Evolutionary conservation across 1,140 invertebrate genomes (phyloP), one percentile per base, ranked within the genome.

Genomic region (Eumaeus atala): DNA sequence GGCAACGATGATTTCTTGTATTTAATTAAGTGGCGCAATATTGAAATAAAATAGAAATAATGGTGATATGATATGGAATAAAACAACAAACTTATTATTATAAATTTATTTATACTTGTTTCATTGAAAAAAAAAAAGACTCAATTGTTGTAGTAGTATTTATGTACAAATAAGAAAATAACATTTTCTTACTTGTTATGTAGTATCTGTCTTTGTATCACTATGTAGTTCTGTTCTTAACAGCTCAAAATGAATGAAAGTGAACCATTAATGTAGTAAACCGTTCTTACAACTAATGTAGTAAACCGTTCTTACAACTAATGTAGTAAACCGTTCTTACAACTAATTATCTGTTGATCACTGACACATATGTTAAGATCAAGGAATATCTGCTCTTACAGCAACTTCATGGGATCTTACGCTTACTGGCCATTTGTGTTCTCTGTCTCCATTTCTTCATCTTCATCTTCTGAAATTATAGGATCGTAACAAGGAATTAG

Each of bases 391-490:
- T 78, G 71, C 75, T 77, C 76, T 78, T 74, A 64, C 59, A 74
- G 68, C 74, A 58, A 64, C 35, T 54, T 57, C 42, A 50, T 51
- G 55, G 16, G 50, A 51, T 56, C 47, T 42, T 53, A 54, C 40
- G 47, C 14, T 64, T 71, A 83, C 52, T 82, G 75, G 21, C 81
- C 80, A 69, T 86, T 86, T 48, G 67, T 56, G 54, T 82, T 72
- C 52, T 85, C 83, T 5, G 77, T 80, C 53, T 86, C 86, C 77
- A 87, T 87, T 54, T 87, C 87, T 58, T 87, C 87, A 58, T 84
- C 78, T 58, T 87, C 84, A 58, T 76, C 63, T 78, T 84, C 77
- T 83, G 80, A 64, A 84, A 87, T 59, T 37, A 70, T 56, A 73
- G 54, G 56, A 69, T 62, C 58, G 58, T 59, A 62, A 62, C 60